A percentile compares a stretch with the other conserved stretches of the same genome.
Conservation (phyloP, 92 coral and sea anemone genomes). For the Parazoanthus swiftii region DNA sequence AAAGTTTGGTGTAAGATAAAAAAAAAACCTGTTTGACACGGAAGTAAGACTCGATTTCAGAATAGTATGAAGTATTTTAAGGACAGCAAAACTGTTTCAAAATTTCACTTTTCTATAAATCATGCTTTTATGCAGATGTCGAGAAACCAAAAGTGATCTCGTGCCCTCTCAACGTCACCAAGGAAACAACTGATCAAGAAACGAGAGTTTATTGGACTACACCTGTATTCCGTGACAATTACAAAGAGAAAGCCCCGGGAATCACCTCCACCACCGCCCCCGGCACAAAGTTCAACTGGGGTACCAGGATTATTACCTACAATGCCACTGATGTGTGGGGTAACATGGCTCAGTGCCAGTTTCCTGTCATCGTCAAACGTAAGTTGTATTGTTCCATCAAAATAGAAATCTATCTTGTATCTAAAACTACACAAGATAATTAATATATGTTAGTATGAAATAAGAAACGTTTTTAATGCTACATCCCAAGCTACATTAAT, state of each 20-base stretch:
- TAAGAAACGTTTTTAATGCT: too few species aligned
- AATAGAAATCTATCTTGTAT: background rate
- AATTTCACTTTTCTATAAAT: too few species aligned
- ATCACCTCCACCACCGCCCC: conserved; percentile 47
- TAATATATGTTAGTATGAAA: too few species aligned
- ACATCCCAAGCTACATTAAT: too few species aligned
- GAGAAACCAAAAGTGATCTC: conserved; percentile 73
- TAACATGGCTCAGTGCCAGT: conserved; percentile 68
- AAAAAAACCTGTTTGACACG: too few species aligned
- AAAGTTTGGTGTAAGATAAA: too few species aligned
- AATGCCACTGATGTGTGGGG: conserved; percentile 65
- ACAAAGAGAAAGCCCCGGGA: conserved; percentile 46
- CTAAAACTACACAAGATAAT: too few species aligned
- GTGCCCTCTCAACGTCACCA: conserved; percentile 62
- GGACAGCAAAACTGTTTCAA: too few species aligned
- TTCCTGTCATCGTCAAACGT: conserved; percentile 66
- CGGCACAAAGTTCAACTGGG: conserved; percentile 61
- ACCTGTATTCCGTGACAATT: conserved; percentile 73
- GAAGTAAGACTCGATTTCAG: too few species aligned
- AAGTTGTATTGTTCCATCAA: background rate
- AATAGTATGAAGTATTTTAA: too few species aligned
- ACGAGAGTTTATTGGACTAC: conserved; percentile 58
- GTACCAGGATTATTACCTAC: conserved; percentile 46
- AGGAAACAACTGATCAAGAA: conserved; percentile 30
- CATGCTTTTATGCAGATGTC: conserved; percentile 44